Base-by-base conservation (phyloP, 2,113 vertebrate species). In the Pomatorhinus ruficollis region DNA sequence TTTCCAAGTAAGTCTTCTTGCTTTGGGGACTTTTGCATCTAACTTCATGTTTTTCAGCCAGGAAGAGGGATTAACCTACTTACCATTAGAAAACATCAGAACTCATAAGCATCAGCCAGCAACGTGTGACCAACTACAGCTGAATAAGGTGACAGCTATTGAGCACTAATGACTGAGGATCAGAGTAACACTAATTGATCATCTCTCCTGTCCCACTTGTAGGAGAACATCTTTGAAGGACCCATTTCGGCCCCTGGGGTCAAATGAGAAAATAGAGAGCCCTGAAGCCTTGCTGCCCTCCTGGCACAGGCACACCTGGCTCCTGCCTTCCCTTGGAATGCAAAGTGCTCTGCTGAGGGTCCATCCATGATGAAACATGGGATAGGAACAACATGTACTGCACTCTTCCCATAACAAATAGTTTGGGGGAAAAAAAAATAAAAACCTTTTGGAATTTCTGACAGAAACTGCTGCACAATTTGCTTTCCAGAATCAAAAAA, bases 1-100 rank as follows among this genome's bases (percentile, higher is more conserved):
- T 97, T 94, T 91, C 72, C 27, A 33, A 91, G 69, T 93, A 90
- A 94, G 89, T 95, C 90, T 93, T 93, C 71, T 78, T 90, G 70
- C 95, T 95, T 63, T 39, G 59, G 95, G 94, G 86, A 94, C 79
- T 96, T 92, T 64, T 91, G 71, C 83, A 90, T 89, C 92, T 80
- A 94, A 69, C 72, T 93, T 85, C 50, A 53, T 42, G 85, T 84
- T 97, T 96, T 88, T 91, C 95, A 95, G 74, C 65, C 78, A 70
- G 93, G 87, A 91, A 94, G 77, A 95, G 50, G 28, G 45, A 95
- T 93, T 93, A 93, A 84, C 74, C 72, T 81, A 59, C 74, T 97
- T 93, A 97, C 71, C 89, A 85, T 81, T 72, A 64, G 39, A 94
- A 90, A 85, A 15, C 56, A 31, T 40, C 81, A 65, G 47, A 93